Evolutionary conservation across 2,113 vertebrate genomes (phyloP).

Genomic region (Gallinago paraguaiae): DNA sequence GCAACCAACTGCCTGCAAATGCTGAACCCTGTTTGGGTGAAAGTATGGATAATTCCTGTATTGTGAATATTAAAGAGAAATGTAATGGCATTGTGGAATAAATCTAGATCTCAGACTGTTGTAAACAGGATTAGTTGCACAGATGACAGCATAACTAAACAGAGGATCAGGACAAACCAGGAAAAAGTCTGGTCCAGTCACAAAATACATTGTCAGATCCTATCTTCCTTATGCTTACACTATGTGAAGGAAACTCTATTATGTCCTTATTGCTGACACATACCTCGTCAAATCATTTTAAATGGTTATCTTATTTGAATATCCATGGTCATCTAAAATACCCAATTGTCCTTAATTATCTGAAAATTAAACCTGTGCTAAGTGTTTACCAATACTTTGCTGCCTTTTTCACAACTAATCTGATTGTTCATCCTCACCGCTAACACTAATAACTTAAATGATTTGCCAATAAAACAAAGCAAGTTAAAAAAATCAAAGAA

Average conservation of each 20-base stretch:
- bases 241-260: constrained; percentile 6
- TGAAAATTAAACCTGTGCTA: constrained; percentile 52
- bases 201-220: neutral
- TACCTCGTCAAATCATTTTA: constrained; percentile 48
- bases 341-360: constrained; percentile 56
- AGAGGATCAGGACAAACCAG: neutral
- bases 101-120: neutral
- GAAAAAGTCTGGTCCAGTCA: neutral
- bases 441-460: constrained; percentile 49
- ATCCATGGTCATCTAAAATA: constrained; percentile 26
- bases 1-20: constrained; percentile 2
- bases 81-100: neutral
- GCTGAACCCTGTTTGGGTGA: neutral
- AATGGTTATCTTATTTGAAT: constrained; percentile 35
- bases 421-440: constrained; percentile 14
- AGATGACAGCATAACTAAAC: neutral
- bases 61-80: constrained; percentile 34
- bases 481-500: constrained; percentile 39
- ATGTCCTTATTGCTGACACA: neutral
- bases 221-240: neutral
- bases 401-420: constrained; percentile 48
- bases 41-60: constrained; percentile 18
- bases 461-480: constrained; percentile 46
- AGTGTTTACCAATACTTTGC: constrained; percentile 57
- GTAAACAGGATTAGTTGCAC: constrained; percentile 6